Conservation (phyloP, 2,888 invertebrate genomes). For the Ectemnius lituratus region DNA sequence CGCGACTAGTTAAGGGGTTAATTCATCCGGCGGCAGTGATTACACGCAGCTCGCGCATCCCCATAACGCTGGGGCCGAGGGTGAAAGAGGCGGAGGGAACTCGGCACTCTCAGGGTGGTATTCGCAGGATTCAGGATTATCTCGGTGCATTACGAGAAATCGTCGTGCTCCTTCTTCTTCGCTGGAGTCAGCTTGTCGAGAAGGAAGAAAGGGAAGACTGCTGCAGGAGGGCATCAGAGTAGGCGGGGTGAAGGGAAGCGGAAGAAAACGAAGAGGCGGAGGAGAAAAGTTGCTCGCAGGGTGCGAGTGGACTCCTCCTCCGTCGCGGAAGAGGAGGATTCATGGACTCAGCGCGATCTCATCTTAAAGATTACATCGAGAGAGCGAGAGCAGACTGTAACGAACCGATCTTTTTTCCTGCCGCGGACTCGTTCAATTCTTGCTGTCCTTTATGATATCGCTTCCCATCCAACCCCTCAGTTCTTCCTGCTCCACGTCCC, state of each 20-base stretch:
- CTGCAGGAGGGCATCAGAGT: neutral
- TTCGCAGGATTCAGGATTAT: slow-evolving; percentile 27
- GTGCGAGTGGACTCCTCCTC: neutral
- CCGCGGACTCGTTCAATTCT: slow-evolving; percentile 60
- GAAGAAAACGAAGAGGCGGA: slow-evolving; percentile 22
- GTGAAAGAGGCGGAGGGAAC: neutral
- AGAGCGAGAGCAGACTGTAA: slow-evolving; percentile 50
- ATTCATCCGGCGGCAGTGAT: neutral
- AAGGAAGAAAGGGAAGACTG: neutral
- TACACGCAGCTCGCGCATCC: slow-evolving; percentile 7
- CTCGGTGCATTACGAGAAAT: slow-evolving; percentile 34
- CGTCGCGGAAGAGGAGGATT: slow-evolving; percentile 43
- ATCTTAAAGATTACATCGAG: slow-evolving; percentile 65
- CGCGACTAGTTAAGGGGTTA: too few relatives aligned
- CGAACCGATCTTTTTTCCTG: slow-evolving; percentile 58
- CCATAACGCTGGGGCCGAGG: neutral
- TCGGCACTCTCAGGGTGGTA: neutral
- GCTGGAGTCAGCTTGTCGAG: neutral
- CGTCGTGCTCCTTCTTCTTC: slow-evolving; percentile 22
- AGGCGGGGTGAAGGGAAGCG: neutral
- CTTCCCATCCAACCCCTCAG: slow-evolving; percentile 24
- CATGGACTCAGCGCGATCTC: slow-evolving; percentile 68
- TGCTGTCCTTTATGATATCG: slow-evolving; percentile 67
- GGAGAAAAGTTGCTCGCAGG: slow-evolving; percentile 36
- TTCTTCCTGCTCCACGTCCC: slow-evolving; percentile 12